phyloP scores from a whole-genome alignment of 1,140 invertebrate species.

The Drosophila nikananu region DNA sequence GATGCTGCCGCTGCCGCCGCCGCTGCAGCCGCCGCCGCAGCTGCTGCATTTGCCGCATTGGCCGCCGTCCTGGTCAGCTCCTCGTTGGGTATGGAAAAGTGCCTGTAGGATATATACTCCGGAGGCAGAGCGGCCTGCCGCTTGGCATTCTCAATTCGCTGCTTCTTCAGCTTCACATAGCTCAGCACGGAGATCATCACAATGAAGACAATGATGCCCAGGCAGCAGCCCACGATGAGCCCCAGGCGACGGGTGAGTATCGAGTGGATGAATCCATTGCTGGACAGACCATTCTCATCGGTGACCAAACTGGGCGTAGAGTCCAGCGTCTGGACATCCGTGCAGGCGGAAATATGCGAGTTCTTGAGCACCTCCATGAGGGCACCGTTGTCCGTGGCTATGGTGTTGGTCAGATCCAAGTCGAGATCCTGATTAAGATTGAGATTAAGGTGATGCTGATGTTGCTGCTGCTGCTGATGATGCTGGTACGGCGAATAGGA shows the following conservation, averaged over 20 bases:
- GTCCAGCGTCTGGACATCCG: slow-evolving; percentile 91
- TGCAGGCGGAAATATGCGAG: slow-evolving; percentile 90
- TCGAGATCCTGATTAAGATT: slow-evolving; percentile 37
- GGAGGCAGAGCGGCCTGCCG: slow-evolving; percentile 87
- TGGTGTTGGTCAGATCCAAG: slow-evolving; percentile 58
- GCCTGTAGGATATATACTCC: slow-evolving; percentile 91
- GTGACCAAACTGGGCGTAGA: slow-evolving; percentile 88
- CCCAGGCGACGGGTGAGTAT: slow-evolving; percentile 92
- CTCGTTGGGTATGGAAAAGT: slow-evolving; percentile 87
- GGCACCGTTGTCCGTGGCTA: slow-evolving; percentile 84
- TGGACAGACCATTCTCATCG: slow-evolving; percentile 89
- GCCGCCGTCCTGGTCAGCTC: slow-evolving; percentile 69
- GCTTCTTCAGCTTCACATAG: slow-evolving; percentile 94
- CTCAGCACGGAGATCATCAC: slow-evolving; percentile 93
- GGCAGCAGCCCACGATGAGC: slow-evolving; percentile 93
- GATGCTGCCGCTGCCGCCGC: background rate
- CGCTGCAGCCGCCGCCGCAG: slow-evolving; percentile 32
- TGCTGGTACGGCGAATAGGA: slow-evolving; percentile 67
- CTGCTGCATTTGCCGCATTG: slow-evolving; percentile 30
- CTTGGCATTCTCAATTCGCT: slow-evolving; percentile 89
- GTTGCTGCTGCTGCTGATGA: slow-evolving; percentile 43
- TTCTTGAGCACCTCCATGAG: slow-evolving; percentile 89
- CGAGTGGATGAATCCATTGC: slow-evolving; percentile 88
- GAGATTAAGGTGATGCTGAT: slow-evolving; percentile 8
- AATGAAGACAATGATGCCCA: slow-evolving; percentile 94